phyloP scores from a whole-genome alignment of 2,888 invertebrate species.

The Troides oblongomaculatus region DNA sequence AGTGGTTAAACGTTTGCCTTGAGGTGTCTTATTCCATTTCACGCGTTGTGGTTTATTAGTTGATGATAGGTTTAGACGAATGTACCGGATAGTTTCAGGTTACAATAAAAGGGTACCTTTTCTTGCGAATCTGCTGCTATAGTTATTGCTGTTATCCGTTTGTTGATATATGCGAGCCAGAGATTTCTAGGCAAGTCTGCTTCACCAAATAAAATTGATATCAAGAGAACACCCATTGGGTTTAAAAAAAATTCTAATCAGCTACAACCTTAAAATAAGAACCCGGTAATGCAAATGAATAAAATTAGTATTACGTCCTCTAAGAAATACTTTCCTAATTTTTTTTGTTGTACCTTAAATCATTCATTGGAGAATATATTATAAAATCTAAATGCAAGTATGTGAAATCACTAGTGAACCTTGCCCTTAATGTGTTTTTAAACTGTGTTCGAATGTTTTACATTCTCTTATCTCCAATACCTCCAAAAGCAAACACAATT shows the following conservation, averaged over 20 bases:
- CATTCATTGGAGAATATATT: background rate
- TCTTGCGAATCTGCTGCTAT: too few species aligned
- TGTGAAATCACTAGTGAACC: conserved; percentile 3
- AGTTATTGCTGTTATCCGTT: too few species aligned
- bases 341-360: background rate
- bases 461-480: conserved; percentile 2
- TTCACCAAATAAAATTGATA: too few species aligned
- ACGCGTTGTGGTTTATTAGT: too few species aligned
- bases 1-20: too few species aligned
- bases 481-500: background rate
- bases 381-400: background rate
- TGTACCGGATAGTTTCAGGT: too few species aligned
- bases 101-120: too few species aligned
- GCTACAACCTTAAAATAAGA: background rate
- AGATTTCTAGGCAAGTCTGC: too few species aligned
- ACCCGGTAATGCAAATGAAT: background rate
- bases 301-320: background rate
- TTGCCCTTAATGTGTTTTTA: conserved; percentile 28
- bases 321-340: background rate
- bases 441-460: background rate
- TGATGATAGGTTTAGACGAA: too few species aligned
- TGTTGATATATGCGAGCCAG: too few species aligned
- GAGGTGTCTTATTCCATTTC: too few species aligned
- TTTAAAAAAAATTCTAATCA: background rate
- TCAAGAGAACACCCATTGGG: too few species aligned